Conservation (phyloP, 1,140 invertebrate species). For the Tetraneura akinire region DNA sequence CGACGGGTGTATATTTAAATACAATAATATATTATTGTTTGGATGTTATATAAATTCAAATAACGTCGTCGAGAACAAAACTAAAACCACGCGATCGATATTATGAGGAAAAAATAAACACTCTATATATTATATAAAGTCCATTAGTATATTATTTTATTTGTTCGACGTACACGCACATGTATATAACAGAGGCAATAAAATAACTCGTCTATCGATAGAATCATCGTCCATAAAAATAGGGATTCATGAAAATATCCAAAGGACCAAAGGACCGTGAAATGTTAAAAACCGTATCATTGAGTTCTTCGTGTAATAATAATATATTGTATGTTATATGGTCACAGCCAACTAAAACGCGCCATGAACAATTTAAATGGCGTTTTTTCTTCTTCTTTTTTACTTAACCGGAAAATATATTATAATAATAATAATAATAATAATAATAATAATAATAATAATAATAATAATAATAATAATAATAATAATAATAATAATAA, state of each 20-base stretch:
- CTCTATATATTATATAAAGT: too few relatives aligned
- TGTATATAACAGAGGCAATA: conserved; percentile 24
- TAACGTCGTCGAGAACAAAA: neutral
- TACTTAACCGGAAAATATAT: conserved; percentile 23
- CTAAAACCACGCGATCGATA: neutral
- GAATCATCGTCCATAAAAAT: conserved; percentile 39
- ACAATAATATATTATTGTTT: too few relatives aligned
- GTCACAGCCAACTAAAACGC: neutral
- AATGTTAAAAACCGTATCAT: conserved; percentile 17
- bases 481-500: too few relatives aligned
- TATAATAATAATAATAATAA: too few relatives aligned
- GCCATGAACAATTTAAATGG: conserved; percentile 30
- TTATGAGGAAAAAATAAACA: conserved; percentile 2
- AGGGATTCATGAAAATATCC: conserved; percentile 11
- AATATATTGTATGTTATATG: too few relatives aligned
- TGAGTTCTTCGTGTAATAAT: neutral
- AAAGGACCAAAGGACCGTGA: neutral
- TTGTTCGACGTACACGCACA: neutral
- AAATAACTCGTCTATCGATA: conserved; percentile 33
- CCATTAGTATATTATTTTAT: conserved; percentile 12
- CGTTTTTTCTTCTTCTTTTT: too few relatives aligned
- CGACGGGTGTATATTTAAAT: too few relatives aligned
- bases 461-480: too few relatives aligned
- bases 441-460: too few relatives aligned
- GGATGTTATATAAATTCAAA: too few relatives aligned